Evolutionary conservation across 2,113 vertebrate species (phyloP).

Genomic region (Physeter macrocephalus): DNA sequence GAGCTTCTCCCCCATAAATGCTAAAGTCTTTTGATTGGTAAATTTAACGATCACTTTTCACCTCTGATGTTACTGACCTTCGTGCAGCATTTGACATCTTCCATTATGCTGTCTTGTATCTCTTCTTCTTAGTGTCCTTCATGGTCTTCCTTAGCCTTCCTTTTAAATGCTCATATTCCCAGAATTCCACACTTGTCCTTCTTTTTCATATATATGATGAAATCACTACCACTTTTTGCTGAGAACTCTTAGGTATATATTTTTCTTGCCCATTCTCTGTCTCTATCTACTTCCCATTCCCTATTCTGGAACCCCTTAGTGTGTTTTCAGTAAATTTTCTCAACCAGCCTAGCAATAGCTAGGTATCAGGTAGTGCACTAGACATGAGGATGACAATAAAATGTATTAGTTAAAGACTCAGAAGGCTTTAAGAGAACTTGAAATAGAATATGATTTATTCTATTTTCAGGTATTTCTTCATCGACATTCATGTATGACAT

Average conservation of each 20-base stretch:
- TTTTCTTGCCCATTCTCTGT: neutral
- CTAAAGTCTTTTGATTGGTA: neutral
- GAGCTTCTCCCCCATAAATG: neutral
- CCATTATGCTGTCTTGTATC: neutral
- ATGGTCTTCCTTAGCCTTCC: neutral
- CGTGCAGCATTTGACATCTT: neutral
- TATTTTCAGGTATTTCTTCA: neutral
- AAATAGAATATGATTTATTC: neutral
- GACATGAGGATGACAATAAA: neutral
- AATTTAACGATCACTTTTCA: neutral
- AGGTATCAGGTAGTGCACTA: neutral
- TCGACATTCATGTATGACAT: neutral
- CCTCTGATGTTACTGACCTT: neutral
- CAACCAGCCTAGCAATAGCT: neutral
- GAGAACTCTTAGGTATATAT: neutral
- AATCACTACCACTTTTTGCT: neutral
- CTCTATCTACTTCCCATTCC: neutral
- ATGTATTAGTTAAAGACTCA: neutral
- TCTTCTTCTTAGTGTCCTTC: neutral
- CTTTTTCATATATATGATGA: too few relatives aligned
- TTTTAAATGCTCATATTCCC: neutral
- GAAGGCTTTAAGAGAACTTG: neutral
- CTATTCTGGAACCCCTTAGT: neutral
- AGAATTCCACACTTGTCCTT: neutral
- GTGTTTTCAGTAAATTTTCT: neutral